Evolutionary conservation across 2,888 invertebrate genomes (phyloP).

Genomic region (Vanessa cardui): DNA sequence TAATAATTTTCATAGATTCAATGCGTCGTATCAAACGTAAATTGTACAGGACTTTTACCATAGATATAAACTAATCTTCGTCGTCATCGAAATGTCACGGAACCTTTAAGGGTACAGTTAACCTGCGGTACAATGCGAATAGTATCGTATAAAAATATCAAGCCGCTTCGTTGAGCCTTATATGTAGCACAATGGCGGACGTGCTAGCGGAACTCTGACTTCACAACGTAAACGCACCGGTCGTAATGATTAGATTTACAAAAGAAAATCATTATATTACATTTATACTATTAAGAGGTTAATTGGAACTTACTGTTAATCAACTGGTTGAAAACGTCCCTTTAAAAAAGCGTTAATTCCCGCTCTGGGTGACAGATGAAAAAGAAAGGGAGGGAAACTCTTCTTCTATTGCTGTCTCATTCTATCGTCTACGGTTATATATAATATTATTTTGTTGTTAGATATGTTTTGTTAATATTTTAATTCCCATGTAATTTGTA

Average conservation of each 20-base stretch:
- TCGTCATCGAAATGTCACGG: conserved; percentile 29
- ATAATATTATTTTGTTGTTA: too few relatives aligned
- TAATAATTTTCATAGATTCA: background rate
- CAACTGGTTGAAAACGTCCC: too few relatives aligned
- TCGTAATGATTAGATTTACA: background rate
- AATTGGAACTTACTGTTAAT: too few relatives aligned
- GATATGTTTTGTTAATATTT: too few relatives aligned
- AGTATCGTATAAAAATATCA: conserved; percentile 78
- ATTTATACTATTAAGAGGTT: too few relatives aligned
- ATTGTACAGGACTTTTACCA: conserved; percentile 31
- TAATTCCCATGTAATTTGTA: too few relatives aligned
- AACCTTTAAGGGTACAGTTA: conserved; percentile 52
- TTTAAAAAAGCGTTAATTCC: too few relatives aligned
- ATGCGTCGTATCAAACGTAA: conserved; percentile 10
- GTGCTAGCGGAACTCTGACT: conserved; percentile 65
- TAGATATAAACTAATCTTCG: conserved; percentile 34
- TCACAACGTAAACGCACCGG: conserved; percentile 53
- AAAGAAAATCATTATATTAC: too few relatives aligned
- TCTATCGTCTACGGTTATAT: too few relatives aligned
- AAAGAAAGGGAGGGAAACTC: too few relatives aligned
- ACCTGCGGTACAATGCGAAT: conserved; percentile 64
- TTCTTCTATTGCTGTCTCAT: too few relatives aligned
- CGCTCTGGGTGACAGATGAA: too few relatives aligned
- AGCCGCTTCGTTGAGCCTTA: conserved; percentile 62
- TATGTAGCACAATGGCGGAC: conserved; percentile 77